Base-by-base conservation (phyloP, 2,888 invertebrate species). In the Incurvaria masculella region DNA sequence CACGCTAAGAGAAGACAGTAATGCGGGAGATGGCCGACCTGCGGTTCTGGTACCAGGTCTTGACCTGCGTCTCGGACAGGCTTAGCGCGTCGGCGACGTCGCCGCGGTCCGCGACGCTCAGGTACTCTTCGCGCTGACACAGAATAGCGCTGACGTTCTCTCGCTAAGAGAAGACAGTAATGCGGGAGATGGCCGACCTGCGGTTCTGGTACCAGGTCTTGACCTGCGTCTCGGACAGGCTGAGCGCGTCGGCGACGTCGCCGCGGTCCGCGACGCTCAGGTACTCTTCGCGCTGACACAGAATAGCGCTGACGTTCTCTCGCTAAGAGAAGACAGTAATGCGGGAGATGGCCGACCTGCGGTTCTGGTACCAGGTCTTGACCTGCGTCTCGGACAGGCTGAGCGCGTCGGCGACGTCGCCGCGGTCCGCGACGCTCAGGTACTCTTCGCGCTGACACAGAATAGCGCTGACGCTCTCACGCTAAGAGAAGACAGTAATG, bases 371-470 rank as follows among this genome's bases (percentile, higher is more conserved):
- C 95, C 96, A 96, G 2, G 96, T 96, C 74, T 96, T 96, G 46
- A 96, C 94, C 65, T 96, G 96, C 0, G 95, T 96, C 72, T 96
- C 96, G 27, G 93, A 91, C 21, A 96, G 79, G 61, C 88, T 91
- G 20, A 96, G 80, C 0, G 92, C 88, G 61, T 94, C 94, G 0
- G 96, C 95, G 0, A 96, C 94, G 65, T 94, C 94, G 49, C 94
- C 93, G 38, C 96, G 80, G 64, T 96, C 96, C 1, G 94, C 94
- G 6, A 96, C 95, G 52, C 93, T 94, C 51, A 96, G 74, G 72
- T 96, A 96, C 72, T 96, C 96, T 71, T 95, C 95, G 59, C 93
- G n/a, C n/a, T n/a, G n/a, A n/a, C n/a, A n/a, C n/a, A n/a, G n/a
- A n/a, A n/a, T n/a, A n/a, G n/a, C n/a, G n/a, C n/a, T n/a, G n/a